Base-by-base conservation (phyloP, 1,140 invertebrate species). In the Daktulosphaira vitifoliae region DNA sequence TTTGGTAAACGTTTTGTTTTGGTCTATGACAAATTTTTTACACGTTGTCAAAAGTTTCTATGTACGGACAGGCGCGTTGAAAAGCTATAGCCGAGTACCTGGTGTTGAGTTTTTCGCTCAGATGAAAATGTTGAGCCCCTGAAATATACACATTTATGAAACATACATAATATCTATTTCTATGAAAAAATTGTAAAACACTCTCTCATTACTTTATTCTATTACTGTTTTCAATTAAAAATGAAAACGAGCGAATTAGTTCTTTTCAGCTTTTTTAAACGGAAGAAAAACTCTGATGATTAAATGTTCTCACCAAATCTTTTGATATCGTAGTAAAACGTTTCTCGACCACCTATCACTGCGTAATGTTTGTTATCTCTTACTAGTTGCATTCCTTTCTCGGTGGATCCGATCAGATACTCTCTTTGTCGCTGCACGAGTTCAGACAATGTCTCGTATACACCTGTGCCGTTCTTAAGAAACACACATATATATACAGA, bases 21-120 rank as follows among this genome's bases (percentile, higher is more conserved):
- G n/a, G 13, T 48, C 3, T 16, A 65, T 15, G n/a, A 56, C 9
- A 18, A 18, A 42, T n/a, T n/a, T n/a, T n/a, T 78, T 76, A 85
- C 84, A 84, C 80, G 72, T 80, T 77, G 71, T 86, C 85, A 20
- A 87, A 78, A 68, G 82, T 83, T 68, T 84, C 80, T 18, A 84
- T 74, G 70, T 82, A 87, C 20, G 83, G 84, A 69, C 83, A 85
- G 6, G 84, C 84, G 23, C 81, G 78, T 75, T 86, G 84, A n/a
- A 87, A 74, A 2, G 84, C 84, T 22, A 87, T 84, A 0, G 84
- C 84, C 3, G 84, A 86, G 71, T 86, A 87, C 44, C 83, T 77
- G 0, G 84, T 87, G 68, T 83, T 85, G 3, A 86, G 72, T 71
- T 86, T 85, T 72, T 86, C 82, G 71, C 84, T 85, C 13, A 87